Conservation (phyloP, 2,113 vertebrate species). For the Nothobranchius kuhntae region DNA sequence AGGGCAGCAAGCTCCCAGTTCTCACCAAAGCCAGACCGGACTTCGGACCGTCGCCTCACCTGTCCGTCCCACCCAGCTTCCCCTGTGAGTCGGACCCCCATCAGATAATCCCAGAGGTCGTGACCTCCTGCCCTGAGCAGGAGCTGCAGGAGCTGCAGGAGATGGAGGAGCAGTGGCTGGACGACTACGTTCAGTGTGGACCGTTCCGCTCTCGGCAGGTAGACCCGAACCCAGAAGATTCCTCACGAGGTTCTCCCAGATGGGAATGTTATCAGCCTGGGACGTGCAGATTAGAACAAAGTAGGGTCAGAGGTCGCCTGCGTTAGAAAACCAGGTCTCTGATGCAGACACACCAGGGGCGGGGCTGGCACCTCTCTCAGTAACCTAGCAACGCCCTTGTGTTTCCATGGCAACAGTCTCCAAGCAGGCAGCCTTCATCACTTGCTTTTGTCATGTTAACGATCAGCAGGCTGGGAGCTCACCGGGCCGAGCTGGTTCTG, state of each 20-base stretch:
- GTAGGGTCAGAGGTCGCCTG: too few relatives aligned
- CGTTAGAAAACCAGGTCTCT: not conserved
- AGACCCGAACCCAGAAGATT: not conserved
- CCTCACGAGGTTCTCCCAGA: too few relatives aligned
- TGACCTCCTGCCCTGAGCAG: constrained; percentile 70
- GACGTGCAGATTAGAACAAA: too few relatives aligned
- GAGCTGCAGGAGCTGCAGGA: constrained; percentile 78
- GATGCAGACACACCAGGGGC: not conserved
- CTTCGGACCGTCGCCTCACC: constrained; percentile 2
- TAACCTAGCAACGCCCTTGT: constrained; percentile 50
- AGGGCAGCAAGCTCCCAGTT: constrained; percentile 88
- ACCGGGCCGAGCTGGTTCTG: too few relatives aligned
- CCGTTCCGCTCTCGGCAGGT: constrained; percentile 86
- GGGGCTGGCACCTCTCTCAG: not conserved
- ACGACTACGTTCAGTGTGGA: constrained; percentile 86
- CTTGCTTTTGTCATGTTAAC: constrained; percentile 58
- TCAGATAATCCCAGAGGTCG: constrained; percentile 54
- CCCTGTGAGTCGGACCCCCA: constrained; percentile 39
- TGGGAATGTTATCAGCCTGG: too few relatives aligned
- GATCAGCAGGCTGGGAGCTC: not conserved
- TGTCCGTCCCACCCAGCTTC: not conserved
- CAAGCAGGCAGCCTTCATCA: constrained; percentile 24
- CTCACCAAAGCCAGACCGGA: constrained; percentile 77
- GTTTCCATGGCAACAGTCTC: constrained; percentile 62
- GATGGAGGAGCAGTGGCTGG: constrained; percentile 88